Evolutionary conservation across 2,888 invertebrate species (phyloP).

Genomic region (Catocala nupta): DNA sequence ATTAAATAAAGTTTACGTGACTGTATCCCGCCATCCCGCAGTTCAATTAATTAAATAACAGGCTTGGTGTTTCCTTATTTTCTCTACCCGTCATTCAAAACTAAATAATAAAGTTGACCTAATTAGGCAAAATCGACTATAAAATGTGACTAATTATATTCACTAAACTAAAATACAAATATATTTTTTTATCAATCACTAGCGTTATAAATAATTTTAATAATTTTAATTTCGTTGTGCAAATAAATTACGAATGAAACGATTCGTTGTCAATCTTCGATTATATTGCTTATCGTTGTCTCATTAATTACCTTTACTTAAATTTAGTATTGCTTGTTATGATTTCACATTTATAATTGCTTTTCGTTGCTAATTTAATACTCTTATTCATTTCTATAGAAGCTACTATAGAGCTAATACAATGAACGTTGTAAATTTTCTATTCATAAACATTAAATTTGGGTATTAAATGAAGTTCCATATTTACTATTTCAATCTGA

Average conservation of each 20-base stretch:
- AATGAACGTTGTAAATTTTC: slow-evolving; percentile 23
- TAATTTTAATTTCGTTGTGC: slow-evolving; percentile 60
- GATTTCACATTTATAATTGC: slow-evolving; percentile 50
- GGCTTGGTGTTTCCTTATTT: slow-evolving; percentile 1
- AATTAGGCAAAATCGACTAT: slow-evolving; percentile 29
- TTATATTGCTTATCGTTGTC: slow-evolving; percentile 70
- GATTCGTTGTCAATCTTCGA: slow-evolving; percentile 76
- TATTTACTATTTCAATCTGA: too few relatives aligned
- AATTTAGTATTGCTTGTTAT: slow-evolving; percentile 51
- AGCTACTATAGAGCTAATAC: slow-evolving; percentile 40
- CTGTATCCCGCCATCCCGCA: slow-evolving; percentile 12
- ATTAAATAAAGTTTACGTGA: slow-evolving; percentile 23
- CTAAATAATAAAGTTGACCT: slow-evolving; percentile 10
- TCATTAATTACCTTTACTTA: slow-evolving; percentile 56
- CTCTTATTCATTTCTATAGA: slow-evolving; percentile 11
- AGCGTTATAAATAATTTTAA: slow-evolving; percentile 49
- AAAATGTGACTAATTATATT: slow-evolving; percentile 30
- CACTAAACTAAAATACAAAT: slow-evolving; percentile 41
- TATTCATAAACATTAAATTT: too few relatives aligned
- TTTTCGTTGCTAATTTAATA: slow-evolving; percentile 41
- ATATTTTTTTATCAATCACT: slow-evolving; percentile 42
- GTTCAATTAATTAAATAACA: slow-evolving; percentile 14
- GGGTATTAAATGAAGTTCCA: too few relatives aligned
- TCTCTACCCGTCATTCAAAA: slow-evolving; percentile 1
- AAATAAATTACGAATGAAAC: slow-evolving; percentile 63